Conservation (phyloP, 2,113 vertebrate genomes). For the Hipposideros armiger region DNA sequence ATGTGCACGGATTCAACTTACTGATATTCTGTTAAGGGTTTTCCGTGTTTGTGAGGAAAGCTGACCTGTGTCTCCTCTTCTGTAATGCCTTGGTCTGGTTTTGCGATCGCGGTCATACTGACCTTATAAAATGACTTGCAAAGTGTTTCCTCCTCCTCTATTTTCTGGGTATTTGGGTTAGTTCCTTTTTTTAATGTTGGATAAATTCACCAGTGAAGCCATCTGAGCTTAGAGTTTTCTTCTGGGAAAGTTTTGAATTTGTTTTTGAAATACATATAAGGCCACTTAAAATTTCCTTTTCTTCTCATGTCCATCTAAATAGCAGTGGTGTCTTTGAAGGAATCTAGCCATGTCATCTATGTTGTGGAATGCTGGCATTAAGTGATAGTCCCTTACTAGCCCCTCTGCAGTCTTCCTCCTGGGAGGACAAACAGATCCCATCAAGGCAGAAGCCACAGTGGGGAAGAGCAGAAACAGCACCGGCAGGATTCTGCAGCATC, state of each 20-base stretch:
- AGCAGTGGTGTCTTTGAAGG: background rate
- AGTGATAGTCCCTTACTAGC: background rate
- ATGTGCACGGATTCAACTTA: too few relatives aligned
- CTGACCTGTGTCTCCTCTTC: too few relatives aligned
- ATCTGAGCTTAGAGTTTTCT: background rate
- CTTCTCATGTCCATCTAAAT: background rate
- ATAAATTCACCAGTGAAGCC: background rate
- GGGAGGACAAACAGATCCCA: too few relatives aligned
- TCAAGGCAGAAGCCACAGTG: background rate
- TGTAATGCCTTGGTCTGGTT: background rate
- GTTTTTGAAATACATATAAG: background rate
- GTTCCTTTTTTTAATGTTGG: background rate
- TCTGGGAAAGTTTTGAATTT: background rate
- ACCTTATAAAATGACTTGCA: background rate
- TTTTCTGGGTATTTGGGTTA: background rate
- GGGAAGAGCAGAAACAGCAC: background rate
- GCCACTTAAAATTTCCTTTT: background rate
- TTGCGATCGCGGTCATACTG: background rate
- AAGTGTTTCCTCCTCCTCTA: background rate
- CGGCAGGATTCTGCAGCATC: background rate
- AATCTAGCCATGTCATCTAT: too few relatives aligned
- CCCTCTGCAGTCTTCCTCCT: background rate
- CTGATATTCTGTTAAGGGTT: background rate
- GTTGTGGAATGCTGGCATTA: background rate
- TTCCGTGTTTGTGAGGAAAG: background rate